phyloP scores from a whole-genome alignment of 30 jellyfish, hydroid and myxozoan species.

The Cassiopea andromeda region DNA sequence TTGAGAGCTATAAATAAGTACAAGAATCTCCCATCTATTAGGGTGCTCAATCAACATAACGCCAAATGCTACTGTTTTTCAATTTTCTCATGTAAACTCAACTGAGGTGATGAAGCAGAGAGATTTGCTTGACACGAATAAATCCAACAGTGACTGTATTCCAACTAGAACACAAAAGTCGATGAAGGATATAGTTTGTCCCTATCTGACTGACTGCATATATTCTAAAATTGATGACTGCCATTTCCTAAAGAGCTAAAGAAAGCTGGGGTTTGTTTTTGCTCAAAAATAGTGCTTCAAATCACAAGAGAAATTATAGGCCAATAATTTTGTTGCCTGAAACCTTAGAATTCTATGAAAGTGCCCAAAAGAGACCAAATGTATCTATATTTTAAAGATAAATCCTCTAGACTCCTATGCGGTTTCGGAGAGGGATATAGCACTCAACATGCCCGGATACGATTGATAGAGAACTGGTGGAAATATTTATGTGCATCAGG shows the following conservation, averaged over 20 bases:
- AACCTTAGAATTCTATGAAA: not conserved
- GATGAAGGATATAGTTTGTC: conserved; percentile 24
- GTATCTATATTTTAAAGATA: not conserved
- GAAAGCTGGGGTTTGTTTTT: not conserved
- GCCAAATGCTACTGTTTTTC: not conserved
- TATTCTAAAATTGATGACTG: conserved; percentile 6
- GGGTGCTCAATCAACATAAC: not conserved
- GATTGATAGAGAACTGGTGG: conserved; percentile 18
- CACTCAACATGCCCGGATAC: conserved; percentile 24
- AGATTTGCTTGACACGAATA: not conserved
- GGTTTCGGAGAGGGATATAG: conserved; percentile 30
- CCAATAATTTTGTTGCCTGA: conserved; percentile 13
- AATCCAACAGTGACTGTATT: not conserved
- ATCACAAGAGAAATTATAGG: conserved; percentile 9
- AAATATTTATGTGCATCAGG: conserved; percentile 35
- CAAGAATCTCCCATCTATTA: not conserved
- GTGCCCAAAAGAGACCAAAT: not conserved
- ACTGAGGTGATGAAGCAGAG: not conserved
- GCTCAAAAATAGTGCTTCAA: not conserved
- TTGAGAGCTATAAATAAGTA: not conserved
- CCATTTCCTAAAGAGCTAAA: conserved; percentile 9
- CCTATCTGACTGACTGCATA: not conserved
- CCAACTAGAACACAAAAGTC: conserved; percentile 2
- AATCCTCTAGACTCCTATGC: not conserved
- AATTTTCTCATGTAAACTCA: not conserved